Base-by-base conservation (phyloP, 1,140 invertebrate species). In the Drosophila cardini region DNA sequence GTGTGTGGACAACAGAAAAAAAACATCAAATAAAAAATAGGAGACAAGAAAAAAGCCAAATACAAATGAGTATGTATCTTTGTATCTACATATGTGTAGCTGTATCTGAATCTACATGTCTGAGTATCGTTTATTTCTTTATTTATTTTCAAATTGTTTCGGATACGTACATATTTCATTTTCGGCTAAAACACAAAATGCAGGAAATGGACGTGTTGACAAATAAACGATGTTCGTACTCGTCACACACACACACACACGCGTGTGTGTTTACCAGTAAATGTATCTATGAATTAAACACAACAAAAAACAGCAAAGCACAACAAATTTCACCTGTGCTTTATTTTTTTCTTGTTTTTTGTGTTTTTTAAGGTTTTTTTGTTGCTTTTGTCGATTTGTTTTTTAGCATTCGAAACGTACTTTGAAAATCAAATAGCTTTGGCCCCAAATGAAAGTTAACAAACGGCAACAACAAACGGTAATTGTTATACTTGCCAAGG, bases 171-270 rank as follows among this genome's bases (percentile, higher is more conserved):
- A 80, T 80, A 72, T 86, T 69, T 89, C 72, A 76, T 79, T 74
- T 78, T 79, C 80, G 80, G 77, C 73, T 84, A 80, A 89, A 78
- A 76, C 68, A 85, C 84, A 90, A 89, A 84, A 90, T 90, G 80
- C 84, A 90, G 84, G 84, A 89, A 89, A 89, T 85, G 84, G 80
- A 89, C 80, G 83, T 89, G 83, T 87, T 87, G 84, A 87, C 83
- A 87, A 87, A 87, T 87, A 87, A 89, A 86, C 72, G 76, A 87
- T 76, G 80, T 85, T 61, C 79, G 46, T 70, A 76, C 64, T 75
- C 65, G 53, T 62, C 38, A 62, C 71, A 81, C 80, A 78, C 82
- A 80, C 79, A 64, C 34, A 52, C 46, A 26, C 45, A 52, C 11
- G 10, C 60, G 34, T 52, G 61, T 43, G 46, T 80, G 78, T 86